These are phyloP conservation scores for Spondyliosoma cantharus DNA, from an alignment of 2,797 vertebrate genomes.

Conservation along the genomic window DNA sequence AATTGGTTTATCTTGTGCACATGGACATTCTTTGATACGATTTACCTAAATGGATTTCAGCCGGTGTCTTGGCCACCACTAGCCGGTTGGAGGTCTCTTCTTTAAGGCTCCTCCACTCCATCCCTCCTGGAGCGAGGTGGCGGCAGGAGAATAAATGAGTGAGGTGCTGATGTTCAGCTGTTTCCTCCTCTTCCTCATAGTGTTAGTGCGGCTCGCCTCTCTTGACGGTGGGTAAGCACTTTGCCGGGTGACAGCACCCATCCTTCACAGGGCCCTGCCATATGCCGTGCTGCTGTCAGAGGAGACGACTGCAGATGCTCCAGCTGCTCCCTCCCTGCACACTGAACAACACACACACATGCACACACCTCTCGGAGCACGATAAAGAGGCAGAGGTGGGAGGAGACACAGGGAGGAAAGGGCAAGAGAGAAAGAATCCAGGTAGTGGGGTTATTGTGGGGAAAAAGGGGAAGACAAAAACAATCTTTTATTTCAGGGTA, in stretches of 20 bases:
- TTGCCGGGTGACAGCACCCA: constrained; percentile 86
- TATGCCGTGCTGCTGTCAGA: constrained; percentile 83
- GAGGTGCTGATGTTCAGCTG: constrained; percentile 79
- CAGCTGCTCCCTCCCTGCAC: constrained; percentile 80
- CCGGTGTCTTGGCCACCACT: constrained; percentile 12
- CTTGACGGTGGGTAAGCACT: constrained; percentile 81
- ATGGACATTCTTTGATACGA: constrained; percentile 16
- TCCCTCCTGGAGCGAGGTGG: constrained; percentile 64
- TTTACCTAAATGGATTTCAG: constrained; percentile 26
- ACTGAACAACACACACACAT: constrained; percentile 41
- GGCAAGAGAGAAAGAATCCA: constrained; percentile 33
- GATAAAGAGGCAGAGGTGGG: constrained; percentile 63
- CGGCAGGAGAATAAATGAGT: constrained; percentile 79
- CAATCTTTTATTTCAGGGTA: constrained; percentile 15
- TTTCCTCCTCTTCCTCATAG: constrained; percentile 76
- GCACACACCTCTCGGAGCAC: constrained; percentile 30
- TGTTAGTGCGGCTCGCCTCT: constrained; percentile 65
- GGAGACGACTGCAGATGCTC: constrained; percentile 83
- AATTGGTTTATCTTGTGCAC: constrained; percentile 28
- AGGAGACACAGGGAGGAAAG: constrained; percentile 27
- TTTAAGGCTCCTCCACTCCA: constrained; percentile 40
- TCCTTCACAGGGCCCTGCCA: constrained; percentile 85
- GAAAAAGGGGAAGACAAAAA: constrained; percentile 17
- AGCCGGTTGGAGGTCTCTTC: constrained; percentile 50
- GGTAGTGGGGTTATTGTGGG: constrained; percentile 33